Base-by-base conservation (phyloP, 1,140 invertebrate species). In the Brachionus plicatilis region DNA sequence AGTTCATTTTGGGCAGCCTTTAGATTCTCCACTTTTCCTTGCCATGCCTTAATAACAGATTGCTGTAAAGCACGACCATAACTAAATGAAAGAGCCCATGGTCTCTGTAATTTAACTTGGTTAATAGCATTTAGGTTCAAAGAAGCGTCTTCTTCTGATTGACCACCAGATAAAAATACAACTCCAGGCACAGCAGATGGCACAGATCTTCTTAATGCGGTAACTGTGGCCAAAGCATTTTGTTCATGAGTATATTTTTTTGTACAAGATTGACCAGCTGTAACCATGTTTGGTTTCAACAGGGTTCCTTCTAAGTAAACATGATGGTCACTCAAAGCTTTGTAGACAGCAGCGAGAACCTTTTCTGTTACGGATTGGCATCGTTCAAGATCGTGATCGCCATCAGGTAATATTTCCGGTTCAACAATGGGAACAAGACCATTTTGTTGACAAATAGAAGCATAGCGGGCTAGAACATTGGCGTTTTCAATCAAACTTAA, bases 211-310 rank as follows among this genome's bases (percentile, higher is more conserved):
- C 93, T 92, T 7, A 99, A 90, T 85, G 96, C 95, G 12, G 93
- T 93, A 0, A 98, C 95, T 0, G 97, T 99, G 1, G 96, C 96
- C 17, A 91, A 88, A 29, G 91, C 92, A 86, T 92, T 93, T 87
- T 98, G 93, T 86, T 93, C 92, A 20, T 95, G 92, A 92, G 87
- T 92, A 86, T 91, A 93, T 86, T 93, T 94, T 83, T 91, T 93
- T 4, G 87, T 0, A 87, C 92, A 94, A 2, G 91, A 92, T 90
- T 96, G 94, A 37, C 90, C 96, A 82, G 95, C 92, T n/a, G 95
- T 97, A 11, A 95, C 95, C 96, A 99, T 99, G 92, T 99, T 99
- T 14, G 97, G 97, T 90, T 99, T 99, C 76, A 99, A 91, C 3
- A 99, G 92, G 20, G 96, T 98, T 87, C 97, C 97, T 90, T 99